A percentile compares a stretch with the other conserved stretches of the same genome.
Evolutionary conservation across 2,113 vertebrate genomes (phyloP).

Genomic region (Gila orcuttii): DNA sequence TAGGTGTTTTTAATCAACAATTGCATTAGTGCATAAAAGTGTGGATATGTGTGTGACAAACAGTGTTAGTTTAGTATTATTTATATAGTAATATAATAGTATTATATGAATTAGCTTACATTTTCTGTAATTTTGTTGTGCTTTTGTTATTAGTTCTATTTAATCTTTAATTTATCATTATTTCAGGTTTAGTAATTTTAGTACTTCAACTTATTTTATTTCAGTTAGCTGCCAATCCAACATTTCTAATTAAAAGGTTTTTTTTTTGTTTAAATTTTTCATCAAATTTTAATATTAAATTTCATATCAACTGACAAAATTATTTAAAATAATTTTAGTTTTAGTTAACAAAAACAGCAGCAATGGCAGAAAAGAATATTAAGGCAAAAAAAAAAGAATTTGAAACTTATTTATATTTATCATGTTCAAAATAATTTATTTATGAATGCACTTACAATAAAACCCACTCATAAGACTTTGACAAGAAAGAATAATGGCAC

Average conservation of each 20-base stretch:
- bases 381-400: neutral
- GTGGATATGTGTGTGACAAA: neutral
- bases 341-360: neutral
- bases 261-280: too few relatives aligned
- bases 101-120: neutral
- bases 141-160: neutral
- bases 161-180: neutral
- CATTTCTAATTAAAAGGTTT: too few relatives aligned
- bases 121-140: neutral
- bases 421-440: constrained; percentile 10
- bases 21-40: neutral
- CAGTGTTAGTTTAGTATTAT: neutral
- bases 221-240: neutral
- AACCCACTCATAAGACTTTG: neutral
- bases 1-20: neutral
- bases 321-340: neutral
- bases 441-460: neutral
- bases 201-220: neutral
- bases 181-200: neutral
- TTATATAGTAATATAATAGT: neutral
- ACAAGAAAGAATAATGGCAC: constrained; percentile 25
- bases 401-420: neutral
- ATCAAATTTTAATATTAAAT: too few relatives aligned
- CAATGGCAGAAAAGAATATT: too few relatives aligned
- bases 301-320: too few relatives aligned